Percentiles rank a stretch among this genome's conserved stretches.
These are phyloP conservation scores for Salvelinus namaycush DNA, from an alignment of 2,113 vertebrate genomes.

Conservation along the genomic window DNA sequence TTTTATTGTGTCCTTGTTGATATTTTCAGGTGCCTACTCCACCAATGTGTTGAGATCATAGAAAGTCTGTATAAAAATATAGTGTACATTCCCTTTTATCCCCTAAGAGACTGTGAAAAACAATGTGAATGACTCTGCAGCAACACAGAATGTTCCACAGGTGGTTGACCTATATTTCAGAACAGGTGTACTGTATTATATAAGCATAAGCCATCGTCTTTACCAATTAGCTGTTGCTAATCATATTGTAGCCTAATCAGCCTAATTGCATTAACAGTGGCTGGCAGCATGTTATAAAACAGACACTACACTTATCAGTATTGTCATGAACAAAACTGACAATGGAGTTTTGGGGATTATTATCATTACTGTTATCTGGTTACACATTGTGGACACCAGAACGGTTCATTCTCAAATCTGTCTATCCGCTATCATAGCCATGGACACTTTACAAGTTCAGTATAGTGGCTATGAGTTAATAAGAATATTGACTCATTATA, in stretches of 20 bases:
- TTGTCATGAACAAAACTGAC: neutral
- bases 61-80: too few relatives aligned
- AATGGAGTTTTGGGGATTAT: neutral
- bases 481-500: too few relatives aligned
- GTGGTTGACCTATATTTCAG: conserved; percentile 42
- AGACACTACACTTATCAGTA: neutral
- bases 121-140: neutral
- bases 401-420: too few relatives aligned
- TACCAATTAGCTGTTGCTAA: conserved; percentile 39
- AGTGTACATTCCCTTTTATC: neutral
- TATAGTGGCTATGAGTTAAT: too few relatives aligned
- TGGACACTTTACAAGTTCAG: too few relatives aligned
- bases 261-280: conserved; percentile 32
- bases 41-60: neutral
- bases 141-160: neutral
- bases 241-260: conserved; percentile 40
- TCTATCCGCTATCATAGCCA: too few relatives aligned
- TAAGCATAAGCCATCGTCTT: conserved; percentile 31
- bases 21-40: neutral
- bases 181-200: conserved; percentile 27
- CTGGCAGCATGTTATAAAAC: conserved; percentile 23
- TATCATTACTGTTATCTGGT: neutral
- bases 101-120: neutral
- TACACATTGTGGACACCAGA: neutral
- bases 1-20: neutral